phyloP scores from a whole-genome alignment of 1,140 invertebrate genomes.

The Drosophila sucinea region DNA sequence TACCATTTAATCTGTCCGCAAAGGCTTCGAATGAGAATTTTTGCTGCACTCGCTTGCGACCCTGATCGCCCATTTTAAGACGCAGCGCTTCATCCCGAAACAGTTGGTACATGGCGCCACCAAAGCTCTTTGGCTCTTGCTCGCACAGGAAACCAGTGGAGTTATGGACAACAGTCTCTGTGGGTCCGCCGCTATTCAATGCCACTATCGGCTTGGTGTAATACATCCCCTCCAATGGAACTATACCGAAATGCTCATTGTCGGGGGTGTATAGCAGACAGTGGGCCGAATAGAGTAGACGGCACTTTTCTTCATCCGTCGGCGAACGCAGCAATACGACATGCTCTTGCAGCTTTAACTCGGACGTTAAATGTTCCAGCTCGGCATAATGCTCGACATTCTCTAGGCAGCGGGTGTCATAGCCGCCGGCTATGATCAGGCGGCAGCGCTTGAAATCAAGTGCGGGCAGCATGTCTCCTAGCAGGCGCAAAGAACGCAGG shows the following conservation, averaged over 20 bases:
- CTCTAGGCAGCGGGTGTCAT: constrained; percentile 94
- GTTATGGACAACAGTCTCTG: constrained; percentile 95
- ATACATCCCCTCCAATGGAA: constrained; percentile 99
- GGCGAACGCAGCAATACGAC: constrained; percentile 94
- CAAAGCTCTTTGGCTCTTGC: constrained; percentile 88
- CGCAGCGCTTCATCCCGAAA: constrained; percentile 87
- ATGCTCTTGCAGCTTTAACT: constrained; percentile 88
- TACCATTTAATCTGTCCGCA: constrained; percentile 86
- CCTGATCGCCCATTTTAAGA: constrained; percentile 88
- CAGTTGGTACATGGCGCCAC: constrained; percentile 88
- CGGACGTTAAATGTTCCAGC: constrained; percentile 83
- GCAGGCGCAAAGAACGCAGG: constrained; percentile 89
- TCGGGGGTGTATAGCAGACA: constrained; percentile 97
- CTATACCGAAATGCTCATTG: constrained; percentile 99
- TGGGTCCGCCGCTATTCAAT: constrained; percentile 96
- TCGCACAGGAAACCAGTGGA: constrained; percentile 95
- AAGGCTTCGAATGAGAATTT: constrained; percentile 93
- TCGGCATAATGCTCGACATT: constrained; percentile 95
- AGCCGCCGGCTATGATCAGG: constrained; percentile 98
- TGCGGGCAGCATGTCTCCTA: constrained; percentile 85
- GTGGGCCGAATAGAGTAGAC: constrained; percentile 89
- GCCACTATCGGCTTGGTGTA: constrained; percentile 96
- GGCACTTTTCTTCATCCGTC: constrained; percentile 92
- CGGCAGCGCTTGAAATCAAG: constrained; percentile 87
- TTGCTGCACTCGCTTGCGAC: constrained; percentile 88